Conservation (phyloP, 2,113 vertebrate genomes). For the Bostrychus sinensis region DNA sequence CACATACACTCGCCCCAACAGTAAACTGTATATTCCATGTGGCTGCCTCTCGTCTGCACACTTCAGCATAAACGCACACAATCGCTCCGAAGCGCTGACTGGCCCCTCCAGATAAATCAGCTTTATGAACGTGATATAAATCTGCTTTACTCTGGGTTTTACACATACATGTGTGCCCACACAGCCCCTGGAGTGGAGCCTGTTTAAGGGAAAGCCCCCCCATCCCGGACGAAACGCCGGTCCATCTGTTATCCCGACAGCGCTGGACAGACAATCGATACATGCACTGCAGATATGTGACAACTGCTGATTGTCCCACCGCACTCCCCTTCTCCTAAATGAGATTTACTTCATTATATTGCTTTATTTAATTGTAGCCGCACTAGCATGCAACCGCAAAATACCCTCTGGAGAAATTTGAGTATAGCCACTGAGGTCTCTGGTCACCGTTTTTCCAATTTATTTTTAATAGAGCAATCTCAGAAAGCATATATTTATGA, state of each 20-base stretch:
- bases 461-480: constrained; percentile 34
- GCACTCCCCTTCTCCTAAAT: constrained; percentile 49
- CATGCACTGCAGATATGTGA: constrained; percentile 43
- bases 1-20: too few species aligned
- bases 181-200: constrained; percentile 10
- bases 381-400: constrained; percentile 10
- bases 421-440: constrained; percentile 6
- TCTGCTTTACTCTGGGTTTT: constrained; percentile 35
- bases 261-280: constrained; percentile 56
- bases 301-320: constrained; percentile 52
- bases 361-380: constrained; percentile 1
- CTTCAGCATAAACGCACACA: constrained; percentile 36
- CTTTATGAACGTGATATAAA: constrained; percentile 57
- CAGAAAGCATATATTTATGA: constrained; percentile 20
- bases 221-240: constrained; percentile 26
- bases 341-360: constrained; percentile 38
- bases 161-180: constrained; percentile 3
- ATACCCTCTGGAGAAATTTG: constrained; percentile 45
- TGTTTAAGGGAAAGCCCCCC: constrained; percentile 36
- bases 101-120: constrained; percentile 41
- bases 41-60: constrained; percentile 8
- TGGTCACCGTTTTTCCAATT: constrained; percentile 33
- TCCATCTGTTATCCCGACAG: constrained; percentile 54
- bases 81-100: constrained; percentile 35
- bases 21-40: constrained; percentile 8